These are phyloP conservation scores for Sacculina carcini DNA, from an alignment of 2,888 invertebrate species.

Conservation along the genomic window DNA sequence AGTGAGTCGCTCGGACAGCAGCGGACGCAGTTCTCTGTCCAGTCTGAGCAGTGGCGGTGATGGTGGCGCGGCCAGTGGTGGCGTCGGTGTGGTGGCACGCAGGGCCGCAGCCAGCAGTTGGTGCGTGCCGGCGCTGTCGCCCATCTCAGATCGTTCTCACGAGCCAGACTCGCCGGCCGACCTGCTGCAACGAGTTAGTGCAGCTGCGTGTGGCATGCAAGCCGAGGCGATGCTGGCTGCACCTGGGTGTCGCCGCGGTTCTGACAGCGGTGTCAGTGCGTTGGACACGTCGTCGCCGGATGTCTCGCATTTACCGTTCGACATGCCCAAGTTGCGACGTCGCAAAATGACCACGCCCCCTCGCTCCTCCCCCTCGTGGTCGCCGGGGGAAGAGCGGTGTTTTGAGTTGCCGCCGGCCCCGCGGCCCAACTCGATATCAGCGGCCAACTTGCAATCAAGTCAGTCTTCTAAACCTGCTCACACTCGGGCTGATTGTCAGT, in stretches of 20 bases:
- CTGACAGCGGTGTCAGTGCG: conserved; percentile 67
- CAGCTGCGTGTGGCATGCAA: conserved; percentile 32
- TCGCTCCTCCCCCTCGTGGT: conserved; percentile 19
- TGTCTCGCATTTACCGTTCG: conserved; percentile 37
- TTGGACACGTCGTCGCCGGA: conserved; percentile 21
- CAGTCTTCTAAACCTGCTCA: no score
- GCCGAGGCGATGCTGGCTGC: conserved; percentile 21
- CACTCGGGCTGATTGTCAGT: no score
- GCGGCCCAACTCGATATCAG: not conserved
- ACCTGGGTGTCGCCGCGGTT: conserved; percentile 19
- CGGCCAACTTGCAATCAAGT: no score
- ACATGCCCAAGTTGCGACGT: conserved; percentile 57
- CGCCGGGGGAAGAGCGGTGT: not conserved
- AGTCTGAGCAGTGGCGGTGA: not conserved
- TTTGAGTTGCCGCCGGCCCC: not conserved
- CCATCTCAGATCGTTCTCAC: conserved; percentile 68
- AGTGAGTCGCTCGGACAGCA: not conserved
- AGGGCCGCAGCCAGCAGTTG: not conserved
- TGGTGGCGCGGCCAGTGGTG: no score
- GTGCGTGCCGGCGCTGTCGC: conserved; percentile 29
- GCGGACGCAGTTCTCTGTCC: not conserved
- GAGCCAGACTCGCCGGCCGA: conserved; percentile 54
- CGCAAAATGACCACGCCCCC: conserved; percentile 18
- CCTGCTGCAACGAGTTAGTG: conserved; percentile 37
- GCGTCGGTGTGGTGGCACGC: not conserved